Conservation (phyloP, 2,113 vertebrate species). For the Hydropotes inermis region DNA sequence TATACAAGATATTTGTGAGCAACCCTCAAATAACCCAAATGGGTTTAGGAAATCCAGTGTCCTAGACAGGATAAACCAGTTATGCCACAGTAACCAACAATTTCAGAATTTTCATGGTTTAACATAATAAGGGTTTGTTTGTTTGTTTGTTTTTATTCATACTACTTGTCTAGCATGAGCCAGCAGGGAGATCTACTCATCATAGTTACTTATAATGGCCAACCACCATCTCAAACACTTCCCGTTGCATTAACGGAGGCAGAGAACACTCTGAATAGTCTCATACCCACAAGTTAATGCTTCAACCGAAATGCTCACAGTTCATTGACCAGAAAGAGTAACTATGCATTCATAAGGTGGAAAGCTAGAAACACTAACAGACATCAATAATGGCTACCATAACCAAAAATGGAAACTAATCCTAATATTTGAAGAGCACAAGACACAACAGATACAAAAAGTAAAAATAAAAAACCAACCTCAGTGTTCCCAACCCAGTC, state of each 20-base stretch:
- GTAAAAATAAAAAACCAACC: background rate
- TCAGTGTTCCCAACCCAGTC: background rate
- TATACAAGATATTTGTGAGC: background rate
- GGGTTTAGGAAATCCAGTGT: background rate
- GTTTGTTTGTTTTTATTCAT: background rate
- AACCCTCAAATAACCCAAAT: slow-evolving; percentile 19
- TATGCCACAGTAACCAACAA: background rate
- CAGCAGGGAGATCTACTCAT: background rate
- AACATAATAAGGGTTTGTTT: background rate
- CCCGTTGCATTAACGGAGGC: background rate
- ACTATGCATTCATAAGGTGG: background rate
- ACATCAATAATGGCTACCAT: background rate
- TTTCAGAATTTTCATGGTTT: background rate
- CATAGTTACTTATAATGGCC: background rate
- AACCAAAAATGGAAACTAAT: background rate
- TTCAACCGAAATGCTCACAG: background rate
- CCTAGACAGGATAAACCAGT: background rate
- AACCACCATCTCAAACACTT: background rate
- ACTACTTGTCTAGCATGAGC: background rate
- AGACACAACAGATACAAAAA: background rate
- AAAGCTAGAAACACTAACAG: background rate
- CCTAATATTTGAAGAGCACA: background rate
- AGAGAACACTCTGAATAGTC: background rate
- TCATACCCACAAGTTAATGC: background rate
- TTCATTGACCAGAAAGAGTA: background rate